Percentiles rank a stretch among this genome's conserved stretches.
phyloP scores from a whole-genome alignment of 1,140 invertebrate genomes.

The Heliconius nattereri region DNA sequence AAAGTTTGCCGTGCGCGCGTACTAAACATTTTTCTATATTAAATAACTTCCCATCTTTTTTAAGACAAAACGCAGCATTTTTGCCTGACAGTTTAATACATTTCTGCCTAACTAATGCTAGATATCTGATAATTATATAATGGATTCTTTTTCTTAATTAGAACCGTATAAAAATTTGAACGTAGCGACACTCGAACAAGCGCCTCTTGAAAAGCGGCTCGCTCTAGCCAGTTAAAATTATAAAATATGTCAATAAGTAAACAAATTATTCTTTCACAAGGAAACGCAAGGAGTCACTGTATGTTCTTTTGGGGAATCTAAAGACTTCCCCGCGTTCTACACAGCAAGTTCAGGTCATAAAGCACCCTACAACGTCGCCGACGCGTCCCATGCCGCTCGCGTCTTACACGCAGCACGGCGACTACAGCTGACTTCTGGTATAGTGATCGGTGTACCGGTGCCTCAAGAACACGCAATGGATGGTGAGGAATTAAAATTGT shows the following conservation, averaged over 20 bases:
- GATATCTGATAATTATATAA: no score
- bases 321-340: conserved; percentile 95
- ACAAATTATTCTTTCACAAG: conserved; percentile 71
- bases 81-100: no score
- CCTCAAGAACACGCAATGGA: conserved; percentile 87
- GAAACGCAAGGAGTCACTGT: conserved; percentile 98
- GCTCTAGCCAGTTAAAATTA: no score
- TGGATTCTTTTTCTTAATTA: no score
- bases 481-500: conserved; percentile 53
- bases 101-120: no score
- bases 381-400: conserved; percentile 85
- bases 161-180: no score
- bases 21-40: no score
- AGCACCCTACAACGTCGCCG: conserved; percentile 86
- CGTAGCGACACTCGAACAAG: no score
- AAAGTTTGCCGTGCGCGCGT: no score
- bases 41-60: no score
- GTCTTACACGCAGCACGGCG: conserved; percentile 83
- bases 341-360: conserved; percentile 85
- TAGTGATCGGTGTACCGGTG: conserved; percentile 95
- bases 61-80: no score
- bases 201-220: no score
- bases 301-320: conserved; percentile 84
- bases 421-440: conserved; percentile 88
- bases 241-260: not conserved